Conservation (phyloP, 2,797 vertebrate genomes). For the Falco peregrinus region DNA sequence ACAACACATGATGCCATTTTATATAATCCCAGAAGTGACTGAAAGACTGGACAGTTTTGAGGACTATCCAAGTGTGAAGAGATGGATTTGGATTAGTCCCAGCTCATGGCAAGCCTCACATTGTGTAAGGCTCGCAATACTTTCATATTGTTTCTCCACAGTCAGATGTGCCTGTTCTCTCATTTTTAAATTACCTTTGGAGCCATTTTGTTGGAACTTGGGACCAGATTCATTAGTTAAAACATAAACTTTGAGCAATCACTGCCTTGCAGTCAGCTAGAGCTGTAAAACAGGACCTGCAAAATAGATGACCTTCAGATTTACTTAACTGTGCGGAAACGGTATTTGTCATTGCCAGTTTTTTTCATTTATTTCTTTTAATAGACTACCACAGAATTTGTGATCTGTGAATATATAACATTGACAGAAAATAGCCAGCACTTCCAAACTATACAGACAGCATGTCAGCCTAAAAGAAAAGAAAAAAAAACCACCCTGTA, state of each 20-base stretch:
- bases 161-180: slow-evolving; percentile 21
- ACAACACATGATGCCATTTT: slow-evolving; percentile 74
- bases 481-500: neutral
- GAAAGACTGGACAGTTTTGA: slow-evolving; percentile 71
- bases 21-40: slow-evolving; percentile 65
- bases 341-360: neutral
- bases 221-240: slow-evolving; percentile 50
- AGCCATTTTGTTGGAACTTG: neutral
- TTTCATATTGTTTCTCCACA: slow-evolving; percentile 29
- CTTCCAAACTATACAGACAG: neutral
- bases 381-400: neutral
- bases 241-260: neutral
- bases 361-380: neutral
- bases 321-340: slow-evolving; percentile 14
- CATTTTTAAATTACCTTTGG: slow-evolving; percentile 48
- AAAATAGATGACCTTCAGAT: neutral
- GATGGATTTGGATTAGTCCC: slow-evolving; percentile 65
- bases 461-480: neutral
- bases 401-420: neutral
- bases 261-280: neutral
- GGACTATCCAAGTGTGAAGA: slow-evolving; percentile 62
- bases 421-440: neutral
- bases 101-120: slow-evolving; percentile 41
- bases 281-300: slow-evolving; percentile 9
- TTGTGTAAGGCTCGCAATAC: slow-evolving; percentile 32